Evolutionary conservation across 2,888 invertebrate genomes (phyloP).

Genomic region (Cacoxenus indagator): DNA sequence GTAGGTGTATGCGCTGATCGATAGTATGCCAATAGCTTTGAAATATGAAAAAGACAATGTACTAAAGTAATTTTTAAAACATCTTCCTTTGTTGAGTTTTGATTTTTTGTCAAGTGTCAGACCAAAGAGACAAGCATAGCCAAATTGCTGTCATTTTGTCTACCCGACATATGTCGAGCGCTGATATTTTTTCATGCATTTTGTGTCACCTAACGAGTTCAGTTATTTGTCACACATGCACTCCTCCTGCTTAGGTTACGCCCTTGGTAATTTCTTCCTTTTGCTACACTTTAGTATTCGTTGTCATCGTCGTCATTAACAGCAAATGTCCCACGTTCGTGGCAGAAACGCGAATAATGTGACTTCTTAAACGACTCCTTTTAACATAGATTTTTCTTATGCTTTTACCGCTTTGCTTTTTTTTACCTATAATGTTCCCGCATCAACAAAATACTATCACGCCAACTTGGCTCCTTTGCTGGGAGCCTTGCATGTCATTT

Average conservation of each 20-base stretch:
- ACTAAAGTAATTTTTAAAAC: no score
- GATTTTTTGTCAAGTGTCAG: not conserved
- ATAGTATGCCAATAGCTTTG: not conserved
- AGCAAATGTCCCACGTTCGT: not conserved
- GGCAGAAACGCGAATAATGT: no score
- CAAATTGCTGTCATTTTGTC: not conserved
- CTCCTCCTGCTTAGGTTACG: no score
- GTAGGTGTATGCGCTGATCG: not conserved
- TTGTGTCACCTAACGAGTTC: not conserved
- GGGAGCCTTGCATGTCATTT: not conserved
- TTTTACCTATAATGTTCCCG: not conserved
- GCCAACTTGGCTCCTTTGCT: not conserved
- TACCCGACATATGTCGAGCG: not conserved
- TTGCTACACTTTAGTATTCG: not conserved
- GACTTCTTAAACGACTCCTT: no score
- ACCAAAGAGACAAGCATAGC: not conserved
- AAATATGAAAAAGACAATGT: not conserved
- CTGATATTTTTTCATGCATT: not conserved
- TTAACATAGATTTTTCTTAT: not conserved
- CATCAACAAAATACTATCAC: not conserved
- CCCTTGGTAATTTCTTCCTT: not conserved
- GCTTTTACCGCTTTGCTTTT: not conserved
- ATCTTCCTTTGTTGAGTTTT: not conserved
- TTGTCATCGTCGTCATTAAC: not conserved
- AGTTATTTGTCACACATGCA: no score